These are phyloP conservation scores for Haliclona indistincta DNA, from an alignment of 37 sponge, comb jelly and placozoan genomes.

Conservation along the genomic window DNA sequence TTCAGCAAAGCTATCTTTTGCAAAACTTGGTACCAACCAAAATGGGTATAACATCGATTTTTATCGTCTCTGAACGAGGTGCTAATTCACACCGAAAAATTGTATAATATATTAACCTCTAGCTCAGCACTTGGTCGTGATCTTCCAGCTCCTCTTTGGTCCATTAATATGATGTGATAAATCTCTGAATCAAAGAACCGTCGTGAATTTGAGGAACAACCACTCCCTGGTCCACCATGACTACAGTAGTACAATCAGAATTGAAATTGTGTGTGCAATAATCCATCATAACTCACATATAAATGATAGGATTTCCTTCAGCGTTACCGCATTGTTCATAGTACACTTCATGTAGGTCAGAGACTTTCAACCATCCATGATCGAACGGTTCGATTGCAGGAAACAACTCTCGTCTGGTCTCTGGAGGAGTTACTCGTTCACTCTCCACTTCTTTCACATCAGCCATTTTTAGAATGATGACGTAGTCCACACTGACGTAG, in stretches of 20 bases:
- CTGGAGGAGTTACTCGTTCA: no score
- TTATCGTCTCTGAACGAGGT: no score
- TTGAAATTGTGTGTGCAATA: not conserved
- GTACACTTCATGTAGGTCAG: slow-evolving; percentile 59
- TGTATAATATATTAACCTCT: no score
- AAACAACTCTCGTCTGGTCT: no score
- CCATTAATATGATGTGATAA: slow-evolving; percentile 61
- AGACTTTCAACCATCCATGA: slow-evolving; percentile 45
- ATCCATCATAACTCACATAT: slow-evolving; percentile 31
- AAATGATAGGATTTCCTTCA: slow-evolving; percentile 60
- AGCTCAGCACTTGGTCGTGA: slow-evolving; percentile 62
- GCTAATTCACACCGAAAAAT: no score
- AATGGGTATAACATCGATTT: no score
- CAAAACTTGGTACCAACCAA: no score
- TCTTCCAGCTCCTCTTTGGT: slow-evolving; percentile 68
- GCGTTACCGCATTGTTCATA: slow-evolving; percentile 52
- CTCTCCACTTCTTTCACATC: no score
- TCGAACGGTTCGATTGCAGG: slow-evolving; percentile 42
- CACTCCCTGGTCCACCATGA: slow-evolving; percentile 74
- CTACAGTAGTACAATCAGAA: slow-evolving; percentile 24
- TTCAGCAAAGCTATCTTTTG: no score
- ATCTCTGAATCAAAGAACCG: slow-evolving; percentile 56
- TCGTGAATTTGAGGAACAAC: slow-evolving; percentile 14
- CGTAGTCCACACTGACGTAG: no score
- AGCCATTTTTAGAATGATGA: no score